Conservation (phyloP, 2,797 vertebrate genomes). For the Pipistrellus kuhlii region DNA sequence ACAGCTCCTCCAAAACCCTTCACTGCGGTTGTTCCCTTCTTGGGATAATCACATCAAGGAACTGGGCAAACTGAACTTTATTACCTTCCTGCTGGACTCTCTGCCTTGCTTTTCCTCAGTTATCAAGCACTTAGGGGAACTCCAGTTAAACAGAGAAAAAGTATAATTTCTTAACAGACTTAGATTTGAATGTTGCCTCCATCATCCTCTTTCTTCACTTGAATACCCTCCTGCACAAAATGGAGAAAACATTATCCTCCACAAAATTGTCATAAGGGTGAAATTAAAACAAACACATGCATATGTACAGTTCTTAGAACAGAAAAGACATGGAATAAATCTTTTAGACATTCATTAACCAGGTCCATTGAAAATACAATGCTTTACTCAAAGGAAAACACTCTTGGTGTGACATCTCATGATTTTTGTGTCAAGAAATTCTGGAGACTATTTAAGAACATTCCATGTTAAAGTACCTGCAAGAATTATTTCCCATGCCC, state of each 20-base stretch:
- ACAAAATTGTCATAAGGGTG: neutral
- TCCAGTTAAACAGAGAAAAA: neutral
- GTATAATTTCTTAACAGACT: neutral
- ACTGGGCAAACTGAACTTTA: neutral
- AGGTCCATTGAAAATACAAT: neutral
- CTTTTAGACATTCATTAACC: neutral
- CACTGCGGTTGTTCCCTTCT: neutral
- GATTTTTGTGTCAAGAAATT: neutral
- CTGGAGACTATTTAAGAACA: neutral
- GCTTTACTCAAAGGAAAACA: constrained; percentile 6
- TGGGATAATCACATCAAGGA: neutral
- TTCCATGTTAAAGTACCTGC: neutral
- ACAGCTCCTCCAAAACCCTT: neutral
- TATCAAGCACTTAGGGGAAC: neutral
- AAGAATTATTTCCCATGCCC: neutral
- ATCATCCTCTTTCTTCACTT: neutral
- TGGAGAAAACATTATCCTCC: neutral
- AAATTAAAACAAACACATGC: neutral
- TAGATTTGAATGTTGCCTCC: neutral
- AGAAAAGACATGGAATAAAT: neutral
- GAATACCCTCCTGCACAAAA: neutral
- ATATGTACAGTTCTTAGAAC: neutral
- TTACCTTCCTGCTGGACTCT: neutral
- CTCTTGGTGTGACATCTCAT: neutral
- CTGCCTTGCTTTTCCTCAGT: neutral